Evolutionary conservation across 2,797 vertebrate species (phyloP).

Genomic region (Halcyon leucocephala): DNA sequence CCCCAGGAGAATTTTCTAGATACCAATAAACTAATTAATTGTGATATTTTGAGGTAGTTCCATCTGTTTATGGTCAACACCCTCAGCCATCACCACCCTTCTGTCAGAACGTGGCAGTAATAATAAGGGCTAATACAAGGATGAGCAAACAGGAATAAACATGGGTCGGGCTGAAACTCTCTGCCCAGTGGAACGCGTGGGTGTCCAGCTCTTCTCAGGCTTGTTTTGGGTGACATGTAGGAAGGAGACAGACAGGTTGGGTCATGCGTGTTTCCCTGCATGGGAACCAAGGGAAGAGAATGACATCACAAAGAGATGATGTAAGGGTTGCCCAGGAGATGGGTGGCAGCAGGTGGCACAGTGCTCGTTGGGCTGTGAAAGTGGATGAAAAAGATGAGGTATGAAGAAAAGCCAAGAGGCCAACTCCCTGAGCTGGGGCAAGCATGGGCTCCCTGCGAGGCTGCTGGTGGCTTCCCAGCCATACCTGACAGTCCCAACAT

Average conservation of each 20-base stretch:
- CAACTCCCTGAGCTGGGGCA: neutral
- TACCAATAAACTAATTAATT: accelerated
- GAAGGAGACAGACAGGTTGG: accelerated
- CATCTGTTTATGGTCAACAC: neutral
- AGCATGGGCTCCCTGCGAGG: neutral
- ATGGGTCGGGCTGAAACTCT: neutral
- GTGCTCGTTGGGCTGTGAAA: accelerated
- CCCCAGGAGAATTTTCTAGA: neutral
- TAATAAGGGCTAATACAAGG: accelerated
- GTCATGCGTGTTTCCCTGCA: accelerated
- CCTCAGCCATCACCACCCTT: neutral
- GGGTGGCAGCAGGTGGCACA: accelerated
- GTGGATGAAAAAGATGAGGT: neutral
- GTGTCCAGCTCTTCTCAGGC: neutral
- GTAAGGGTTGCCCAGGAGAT: neutral
- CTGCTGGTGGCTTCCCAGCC: slow-evolving; percentile 26
- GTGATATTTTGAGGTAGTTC: neutral
- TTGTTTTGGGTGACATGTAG: neutral
- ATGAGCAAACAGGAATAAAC: accelerated
- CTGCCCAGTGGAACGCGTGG: accelerated
- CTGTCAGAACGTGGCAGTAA: neutral
- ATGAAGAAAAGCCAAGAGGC: neutral
- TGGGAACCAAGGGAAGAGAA: neutral
- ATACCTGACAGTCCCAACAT: neutral
- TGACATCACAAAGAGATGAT: slow-evolving; percentile 1